Evolutionary conservation across 2,888 invertebrate genomes (phyloP).

Genomic region (Galerucella nymphaeae): DNA sequence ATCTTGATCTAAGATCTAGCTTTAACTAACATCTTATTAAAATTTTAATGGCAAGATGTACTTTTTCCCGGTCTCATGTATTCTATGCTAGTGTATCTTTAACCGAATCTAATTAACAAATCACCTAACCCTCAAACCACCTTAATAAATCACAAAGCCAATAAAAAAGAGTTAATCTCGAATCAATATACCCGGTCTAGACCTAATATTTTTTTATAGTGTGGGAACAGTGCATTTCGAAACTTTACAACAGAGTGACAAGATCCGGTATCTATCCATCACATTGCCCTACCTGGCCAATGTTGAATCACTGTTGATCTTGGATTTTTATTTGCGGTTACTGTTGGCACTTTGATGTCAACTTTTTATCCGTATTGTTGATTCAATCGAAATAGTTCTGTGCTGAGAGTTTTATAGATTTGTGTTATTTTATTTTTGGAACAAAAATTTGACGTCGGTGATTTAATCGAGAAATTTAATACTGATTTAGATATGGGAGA

Average conservation of each 20-base stretch:
- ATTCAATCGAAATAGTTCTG: conserved; percentile 21
- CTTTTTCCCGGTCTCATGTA: conserved; percentile 9
- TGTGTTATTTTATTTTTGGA: neutral
- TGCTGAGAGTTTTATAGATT: conserved; percentile 3
- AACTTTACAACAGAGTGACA: conserved; percentile 35
- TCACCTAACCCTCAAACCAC: conserved; percentile 31
- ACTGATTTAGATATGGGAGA: neutral
- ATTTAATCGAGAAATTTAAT: neutral
- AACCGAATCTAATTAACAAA: conserved; percentile 33
- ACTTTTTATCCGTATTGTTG: conserved; percentile 21
- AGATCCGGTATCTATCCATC: conserved; percentile 32
- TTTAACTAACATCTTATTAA: conserved; percentile 10
- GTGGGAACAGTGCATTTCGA: conserved; percentile 33
- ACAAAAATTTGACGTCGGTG: neutral
- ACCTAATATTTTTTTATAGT: conserved; percentile 31
- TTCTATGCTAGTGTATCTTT: conserved; percentile 7
- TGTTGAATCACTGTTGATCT: conserved; percentile 11
- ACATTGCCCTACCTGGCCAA: conserved; percentile 24
- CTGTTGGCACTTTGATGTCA: conserved; percentile 32
- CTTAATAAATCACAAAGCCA: conserved; percentile 34
- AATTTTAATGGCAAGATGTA: conserved; percentile 14
- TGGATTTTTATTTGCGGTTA: conserved; percentile 25
- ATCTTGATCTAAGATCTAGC: neutral
- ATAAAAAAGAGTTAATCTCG: conserved; percentile 36
- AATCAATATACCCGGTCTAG: conserved; percentile 33